Base-by-base conservation (phyloP, 2,113 vertebrate genomes). In the Procavia capensis region DNA sequence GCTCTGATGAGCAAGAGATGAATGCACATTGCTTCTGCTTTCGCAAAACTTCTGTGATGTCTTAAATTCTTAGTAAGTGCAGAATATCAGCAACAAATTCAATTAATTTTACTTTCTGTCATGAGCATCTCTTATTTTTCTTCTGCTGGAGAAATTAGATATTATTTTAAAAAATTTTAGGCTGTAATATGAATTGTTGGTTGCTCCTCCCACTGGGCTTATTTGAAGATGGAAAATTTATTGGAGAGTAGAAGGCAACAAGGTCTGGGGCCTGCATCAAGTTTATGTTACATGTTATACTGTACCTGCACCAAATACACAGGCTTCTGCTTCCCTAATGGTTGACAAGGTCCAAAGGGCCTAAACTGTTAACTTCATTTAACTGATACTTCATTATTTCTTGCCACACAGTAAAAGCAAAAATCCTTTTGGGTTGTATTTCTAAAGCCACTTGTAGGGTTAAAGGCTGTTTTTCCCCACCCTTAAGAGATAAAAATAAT, bases 391-490 rank as follows among this genome's bases (percentile, higher is more conserved):
- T 91, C 16, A 66, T 34, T 87, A 14, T 88, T 59, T 94, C 36
- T 94, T 79, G 47, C 29, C 29, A 54, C 36, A 66, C 85, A 98
- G 22, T 84, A 47, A 81, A 93, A 84, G 47, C 16, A 16, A 82
- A 95, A 89, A 91, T 88, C 54, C 9, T 4, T 11, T n/a, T 74
- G 54, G 31, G 16, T 90, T 92, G 94, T 94, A 80, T 92, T 85
- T 34, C 74, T 68, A 54, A 64, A 66, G 17, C 63, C 24, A 43
- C 17, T 11, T 61, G 78, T 83, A 66, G 57, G 47, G 25, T 85
- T 92, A 82, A 92, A 85, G 70, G n/a, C 54, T 74, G 34, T 50
- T 91, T 17, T 54, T 11, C 27, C 20, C 17, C 20, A 41, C 34
- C 34, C 10, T 66, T 47, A 43, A 74, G 24, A 92, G 43, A 80